Evolutionary conservation across 2,113 vertebrate genomes (phyloP).

Genomic region (Oreamnos americanus): DNA sequence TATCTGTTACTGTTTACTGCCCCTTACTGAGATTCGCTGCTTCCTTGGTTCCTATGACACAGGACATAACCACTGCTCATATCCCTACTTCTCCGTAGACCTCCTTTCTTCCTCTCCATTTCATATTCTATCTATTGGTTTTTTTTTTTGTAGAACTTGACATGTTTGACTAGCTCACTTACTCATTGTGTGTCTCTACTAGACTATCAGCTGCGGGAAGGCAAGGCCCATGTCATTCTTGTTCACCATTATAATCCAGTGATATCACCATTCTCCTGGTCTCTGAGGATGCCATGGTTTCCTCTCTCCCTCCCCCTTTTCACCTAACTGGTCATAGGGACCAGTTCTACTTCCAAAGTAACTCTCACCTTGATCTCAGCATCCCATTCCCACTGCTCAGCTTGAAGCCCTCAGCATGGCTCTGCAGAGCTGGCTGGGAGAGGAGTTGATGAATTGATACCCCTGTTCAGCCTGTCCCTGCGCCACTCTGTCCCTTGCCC

Average conservation of each 20-base stretch:
- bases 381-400: background rate
- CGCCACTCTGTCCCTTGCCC: background rate
- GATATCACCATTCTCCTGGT: background rate
- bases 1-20: background rate
- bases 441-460: background rate
- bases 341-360: background rate
- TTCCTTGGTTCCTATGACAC: background rate
- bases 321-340: background rate
- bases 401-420: background rate
- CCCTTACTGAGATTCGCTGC: background rate
- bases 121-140: background rate
- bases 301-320: background rate
- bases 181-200: background rate
- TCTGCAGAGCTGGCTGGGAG: background rate
- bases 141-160: constrained; percentile 15
- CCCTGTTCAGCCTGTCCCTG: background rate
- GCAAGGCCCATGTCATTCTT: background rate
- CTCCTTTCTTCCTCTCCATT: background rate
- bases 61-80: background rate
- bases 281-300: background rate
- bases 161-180: background rate
- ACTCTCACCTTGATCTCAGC: background rate
- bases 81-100: background rate
- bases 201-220: background rate
- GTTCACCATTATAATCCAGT: background rate